phyloP scores from a whole-genome alignment of 2,888 invertebrate species.

The Pollenia angustigena region DNA sequence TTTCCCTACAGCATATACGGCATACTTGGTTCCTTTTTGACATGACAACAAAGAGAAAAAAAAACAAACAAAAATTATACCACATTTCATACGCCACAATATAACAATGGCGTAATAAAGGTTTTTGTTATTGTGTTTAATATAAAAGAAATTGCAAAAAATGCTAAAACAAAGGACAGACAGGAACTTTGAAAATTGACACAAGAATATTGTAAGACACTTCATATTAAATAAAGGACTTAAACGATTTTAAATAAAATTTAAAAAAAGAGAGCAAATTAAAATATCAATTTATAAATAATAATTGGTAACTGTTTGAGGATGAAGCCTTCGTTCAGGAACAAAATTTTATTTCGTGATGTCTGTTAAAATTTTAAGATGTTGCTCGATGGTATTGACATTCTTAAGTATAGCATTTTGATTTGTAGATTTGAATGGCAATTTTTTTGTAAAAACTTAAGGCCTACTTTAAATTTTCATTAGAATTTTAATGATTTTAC shows the following conservation, averaged over 20 bases:
- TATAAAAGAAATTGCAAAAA: slow-evolving; percentile 35
- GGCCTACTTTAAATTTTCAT: too few species aligned
- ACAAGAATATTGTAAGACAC: background rate
- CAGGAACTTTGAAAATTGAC: slow-evolving; percentile 16
- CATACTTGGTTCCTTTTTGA: slow-evolving; percentile 37
- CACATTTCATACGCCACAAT: slow-evolving; percentile 66
- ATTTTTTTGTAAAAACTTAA: too few species aligned
- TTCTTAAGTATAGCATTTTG: too few species aligned
- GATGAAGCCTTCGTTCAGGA: too few species aligned
- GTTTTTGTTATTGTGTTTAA: slow-evolving; percentile 45
- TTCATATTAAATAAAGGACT: background rate
- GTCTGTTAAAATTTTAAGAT: too few species aligned
- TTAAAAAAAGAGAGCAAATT: background rate
- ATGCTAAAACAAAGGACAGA: slow-evolving; percentile 15
- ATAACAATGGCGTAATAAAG: slow-evolving; percentile 54
- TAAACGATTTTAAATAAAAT: too few species aligned
- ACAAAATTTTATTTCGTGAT: too few species aligned
- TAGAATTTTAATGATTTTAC: too few species aligned
- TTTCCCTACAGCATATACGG: slow-evolving; percentile 40
- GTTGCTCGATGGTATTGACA: too few species aligned
- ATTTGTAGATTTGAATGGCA: too few species aligned
- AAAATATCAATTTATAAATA: background rate
- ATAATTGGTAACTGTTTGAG: too few species aligned
- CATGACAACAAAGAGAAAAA: slow-evolving; percentile 30
- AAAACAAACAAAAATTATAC: slow-evolving; percentile 41